Base-by-base conservation (phyloP, 2,888 invertebrate genomes). In the Hemistola chrysoprasaria region DNA sequence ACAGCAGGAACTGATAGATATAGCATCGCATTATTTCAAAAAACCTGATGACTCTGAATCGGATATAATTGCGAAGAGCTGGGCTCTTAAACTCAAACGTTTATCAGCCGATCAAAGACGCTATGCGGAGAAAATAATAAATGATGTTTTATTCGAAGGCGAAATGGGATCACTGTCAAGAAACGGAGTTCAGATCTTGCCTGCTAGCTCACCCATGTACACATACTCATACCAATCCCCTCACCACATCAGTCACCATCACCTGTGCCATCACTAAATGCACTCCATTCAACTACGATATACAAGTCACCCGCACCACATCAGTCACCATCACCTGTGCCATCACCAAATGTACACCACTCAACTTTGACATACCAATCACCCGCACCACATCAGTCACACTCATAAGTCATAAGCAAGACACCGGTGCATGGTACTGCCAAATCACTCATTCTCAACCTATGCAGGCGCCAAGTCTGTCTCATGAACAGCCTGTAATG, bases 1-100 rank as follows among this genome's bases (percentile, higher is more conserved):
- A 16, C 38, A 11, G 7, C 39, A 41, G 8, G 31, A 27, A 24
- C 24, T 24, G 24, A 24, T 24, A 24, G 24, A 24, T 33, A 33
- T 33, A 33, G 33, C 33, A 33, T 36, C 36, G 36, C 36, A 36
- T 28, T 36, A 36, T 24, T 24, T 16, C 16, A 16, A 16, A 16
- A 16, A 16, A 16, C 16, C 16, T 16, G 16, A 16, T 16, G 16
- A 16, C 16, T 16, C 16, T 16, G 16, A 16, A 16, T 16, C 16
- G 16, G 16, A 16, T 16, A 16, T 16, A 16, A 24, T 24, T 24
- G 24, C 24, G 24, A 24, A 24, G 24, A 24, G 24, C 24, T 24
- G 22, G 27, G 27, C 28, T 28, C 24, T 28, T 28, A 36, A 36
- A 36, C 36, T 24, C 24, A 24, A 33, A 24, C 24, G 24, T 26